phyloP scores from a whole-genome alignment of 1,140 invertebrate genomes.

The Cyclargus thomasi region DNA sequence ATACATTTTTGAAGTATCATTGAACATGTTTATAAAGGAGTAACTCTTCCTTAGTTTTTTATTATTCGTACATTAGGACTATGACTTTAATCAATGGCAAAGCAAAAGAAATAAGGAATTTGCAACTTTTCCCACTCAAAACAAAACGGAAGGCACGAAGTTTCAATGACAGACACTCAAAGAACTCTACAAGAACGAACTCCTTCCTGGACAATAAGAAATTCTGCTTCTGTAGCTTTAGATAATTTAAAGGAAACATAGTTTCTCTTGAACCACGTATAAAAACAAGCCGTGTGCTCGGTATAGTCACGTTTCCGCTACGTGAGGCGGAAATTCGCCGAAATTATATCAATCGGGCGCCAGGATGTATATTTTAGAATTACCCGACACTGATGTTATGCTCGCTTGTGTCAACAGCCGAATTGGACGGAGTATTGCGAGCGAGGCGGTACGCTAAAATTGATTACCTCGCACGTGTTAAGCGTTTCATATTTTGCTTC shows the following conservation, averaged over 20 bases:
- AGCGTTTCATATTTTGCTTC: neutral
- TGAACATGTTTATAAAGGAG: too few species aligned
- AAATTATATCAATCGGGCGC: conserved; percentile 41
- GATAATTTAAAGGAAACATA: neutral
- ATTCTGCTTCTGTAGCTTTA: neutral
- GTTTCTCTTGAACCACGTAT: neutral
- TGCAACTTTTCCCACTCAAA: too few species aligned
- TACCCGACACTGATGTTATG: conserved; percentile 22
- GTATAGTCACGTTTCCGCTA: conserved; percentile 43
- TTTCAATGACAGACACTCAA: too few species aligned
- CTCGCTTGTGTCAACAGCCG: conserved; percentile 3
- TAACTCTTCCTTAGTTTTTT: too few species aligned
- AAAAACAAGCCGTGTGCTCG: conserved; percentile 26
- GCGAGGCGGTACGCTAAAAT: neutral
- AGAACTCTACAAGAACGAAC: too few species aligned
- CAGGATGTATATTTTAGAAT: conserved; percentile 42
- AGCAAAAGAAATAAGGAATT: too few species aligned
- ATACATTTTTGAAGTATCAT: too few species aligned
- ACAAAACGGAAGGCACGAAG: too few species aligned
- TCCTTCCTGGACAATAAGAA: too few species aligned
- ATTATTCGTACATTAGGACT: too few species aligned
- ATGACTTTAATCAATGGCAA: too few species aligned
- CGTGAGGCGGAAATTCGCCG: conserved; percentile 34
- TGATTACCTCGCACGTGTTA: conserved; percentile 6
- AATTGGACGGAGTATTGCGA: conserved; percentile 4